Percentiles rank a stretch among this genome's conserved stretches.
Conservation (phyloP, 2,888 invertebrate species). For the Scaeva pyrastri region DNA sequence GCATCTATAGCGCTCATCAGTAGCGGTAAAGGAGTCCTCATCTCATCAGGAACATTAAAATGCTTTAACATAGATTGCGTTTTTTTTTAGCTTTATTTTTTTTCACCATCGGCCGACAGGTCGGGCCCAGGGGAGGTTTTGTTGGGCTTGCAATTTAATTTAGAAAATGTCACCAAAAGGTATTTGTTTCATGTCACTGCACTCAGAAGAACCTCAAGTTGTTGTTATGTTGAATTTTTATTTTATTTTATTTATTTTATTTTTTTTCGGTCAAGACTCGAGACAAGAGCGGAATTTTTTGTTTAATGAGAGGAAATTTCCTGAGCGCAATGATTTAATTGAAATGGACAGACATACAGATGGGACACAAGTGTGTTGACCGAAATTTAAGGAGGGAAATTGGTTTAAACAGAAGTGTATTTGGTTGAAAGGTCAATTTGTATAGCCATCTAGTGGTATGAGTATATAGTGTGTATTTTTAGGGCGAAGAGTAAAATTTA, state of each 20-base stretch:
- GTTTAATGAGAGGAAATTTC: slow-evolving; percentile 58
- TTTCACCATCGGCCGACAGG: neutral
- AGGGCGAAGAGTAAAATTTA: neutral
- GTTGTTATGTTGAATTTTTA: too few relatives aligned
- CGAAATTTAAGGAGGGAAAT: neutral
- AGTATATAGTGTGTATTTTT: too few relatives aligned
- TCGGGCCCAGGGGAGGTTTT: slow-evolving; percentile 6
- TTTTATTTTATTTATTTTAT: neutral
- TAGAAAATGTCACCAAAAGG: slow-evolving; percentile 63
- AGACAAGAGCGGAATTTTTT: slow-evolving; percentile 34
- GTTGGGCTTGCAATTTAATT: slow-evolving; percentile 54
- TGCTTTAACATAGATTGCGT: slow-evolving; percentile 14
- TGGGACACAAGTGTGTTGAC: slow-evolving; percentile 19
- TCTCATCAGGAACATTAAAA: slow-evolving; percentile 12
- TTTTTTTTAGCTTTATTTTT: neutral
- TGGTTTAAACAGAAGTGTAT: neutral
- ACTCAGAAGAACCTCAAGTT: slow-evolving; percentile 9
- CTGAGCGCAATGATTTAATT: slow-evolving; percentile 49
- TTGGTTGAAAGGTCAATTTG: slow-evolving; percentile 9
- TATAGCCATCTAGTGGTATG: too few relatives aligned
- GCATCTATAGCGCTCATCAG: neutral
- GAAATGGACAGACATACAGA: slow-evolving; percentile 46
- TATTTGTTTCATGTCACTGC: slow-evolving; percentile 69
- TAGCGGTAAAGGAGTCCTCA: neutral
- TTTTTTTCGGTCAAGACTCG: neutral